Evolutionary conservation across 1,140 invertebrate genomes (phyloP), one percentile per base, ranked within the genome.

Genomic region (Drosophila punjabiensis): DNA sequence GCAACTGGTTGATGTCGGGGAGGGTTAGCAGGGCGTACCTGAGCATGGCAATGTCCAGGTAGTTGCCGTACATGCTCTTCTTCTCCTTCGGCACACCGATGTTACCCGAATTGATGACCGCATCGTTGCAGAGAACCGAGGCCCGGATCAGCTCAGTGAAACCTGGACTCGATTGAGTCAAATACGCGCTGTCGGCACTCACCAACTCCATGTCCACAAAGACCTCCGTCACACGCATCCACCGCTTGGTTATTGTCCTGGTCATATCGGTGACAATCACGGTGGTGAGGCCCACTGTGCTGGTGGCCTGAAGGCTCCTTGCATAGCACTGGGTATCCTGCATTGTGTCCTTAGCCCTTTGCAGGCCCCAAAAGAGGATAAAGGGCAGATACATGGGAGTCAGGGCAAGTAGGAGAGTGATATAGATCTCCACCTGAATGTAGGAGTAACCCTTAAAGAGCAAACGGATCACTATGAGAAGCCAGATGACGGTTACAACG

Each of bases 121-220:
- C 85, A 30, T 84, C 45, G 28, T 81, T 88, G 60, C 85, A 88
- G 7, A 88, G 53, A 0, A 89, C 47, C 2, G 81, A 61, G 9
- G 59, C 55, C 0, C 32, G 41, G 3, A 88, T 50, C 0, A 88
- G 56, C 20, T 69, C 59, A 4, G 56, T 3, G 1, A 79, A 69
- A 0, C 47, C 55, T 1, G 50, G 18, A 0, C 50, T 53, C 20
- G 50, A 3, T 0, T 43, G 8, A 1, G 3, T 5, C 0, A 0
- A 0, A 9, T 67, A 10, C 4, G 56, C 0, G 1, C 28, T 1
- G 0, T 66, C 32, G 0, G 18, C 39, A 3, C 3, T 16, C 0
- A 39, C 0, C 1, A 89, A 35, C 1, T 37, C 18, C 9, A 61
- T 68, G 28, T 85, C 52, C 11, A 69, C 67, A 32, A 67, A 79